Conservation (phyloP, 2,888 invertebrate species). For the Trissoscelio sp. region DNA sequence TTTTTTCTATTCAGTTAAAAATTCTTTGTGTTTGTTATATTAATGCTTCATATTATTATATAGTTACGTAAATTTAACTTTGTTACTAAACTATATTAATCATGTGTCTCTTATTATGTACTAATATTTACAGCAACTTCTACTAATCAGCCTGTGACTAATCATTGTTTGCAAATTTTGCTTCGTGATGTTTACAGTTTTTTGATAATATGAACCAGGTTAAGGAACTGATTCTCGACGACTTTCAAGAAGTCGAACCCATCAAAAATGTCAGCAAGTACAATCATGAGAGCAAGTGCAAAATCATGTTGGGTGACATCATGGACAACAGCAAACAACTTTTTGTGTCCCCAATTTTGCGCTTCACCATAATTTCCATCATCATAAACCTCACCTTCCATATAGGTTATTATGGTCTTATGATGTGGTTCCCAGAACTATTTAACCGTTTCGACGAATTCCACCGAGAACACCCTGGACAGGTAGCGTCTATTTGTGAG, state of each 20-base stretch:
- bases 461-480: conserved; percentile 86
- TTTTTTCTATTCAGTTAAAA: too few relatives aligned
- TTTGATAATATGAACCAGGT: conserved; percentile 76
- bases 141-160: conserved; percentile 60
- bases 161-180: conserved; percentile 53
- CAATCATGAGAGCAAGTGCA: conserved; percentile 87
- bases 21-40: too few relatives aligned
- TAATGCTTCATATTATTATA: too few relatives aligned
- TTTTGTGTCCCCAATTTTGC: conserved; percentile 91
- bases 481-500: conserved; percentile 87
- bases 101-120: conserved; percentile 19
- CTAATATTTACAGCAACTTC: conserved; percentile 24
- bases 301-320: conserved; percentile 90
- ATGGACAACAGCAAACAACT: conserved; percentile 92
- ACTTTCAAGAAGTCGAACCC: conserved; percentile 76
- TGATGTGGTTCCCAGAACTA: conserved; percentile 99
- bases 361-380: conserved; percentile 93
- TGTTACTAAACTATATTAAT: too few relatives aligned
- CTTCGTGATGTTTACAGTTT: conserved; percentile 64
- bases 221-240: conserved; percentile 82
- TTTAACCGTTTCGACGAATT: conserved; percentile 95
- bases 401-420: conserved; percentile 96
- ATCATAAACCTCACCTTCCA: conserved; percentile 96
- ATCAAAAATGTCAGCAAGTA: conserved; percentile 82
- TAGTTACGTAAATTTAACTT: too few relatives aligned